Percentiles rank a stretch among this genome's conserved stretches.
Evolutionary conservation across 2,113 vertebrate genomes (phyloP).

Genomic region (Colaptes auratus): DNA sequence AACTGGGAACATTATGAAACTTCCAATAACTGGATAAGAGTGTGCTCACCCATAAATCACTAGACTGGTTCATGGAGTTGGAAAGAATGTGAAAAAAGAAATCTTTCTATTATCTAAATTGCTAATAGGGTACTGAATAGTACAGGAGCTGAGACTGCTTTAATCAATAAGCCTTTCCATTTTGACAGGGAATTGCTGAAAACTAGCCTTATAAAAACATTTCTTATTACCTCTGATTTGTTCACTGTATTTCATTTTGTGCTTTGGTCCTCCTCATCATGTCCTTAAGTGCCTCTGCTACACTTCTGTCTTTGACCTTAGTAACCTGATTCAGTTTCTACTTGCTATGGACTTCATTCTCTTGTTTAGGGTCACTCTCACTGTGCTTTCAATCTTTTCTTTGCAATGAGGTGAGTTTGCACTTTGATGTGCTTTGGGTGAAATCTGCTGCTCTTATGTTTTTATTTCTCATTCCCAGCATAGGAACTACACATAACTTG

Average conservation of each 20-base stretch:
- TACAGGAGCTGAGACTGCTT: not conserved
- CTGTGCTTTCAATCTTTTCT: not conserved
- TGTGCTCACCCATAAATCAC: not conserved
- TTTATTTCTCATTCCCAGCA: not conserved
- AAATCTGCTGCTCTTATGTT: not conserved
- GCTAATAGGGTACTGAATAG: not conserved
- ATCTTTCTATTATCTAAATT: not conserved
- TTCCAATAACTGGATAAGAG: not conserved
- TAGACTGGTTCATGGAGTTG: not conserved
- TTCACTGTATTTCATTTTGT: not conserved
- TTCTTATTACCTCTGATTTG: not conserved
- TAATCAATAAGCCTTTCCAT: not conserved
- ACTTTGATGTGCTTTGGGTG: not conserved
- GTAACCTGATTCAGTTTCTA: not conserved
- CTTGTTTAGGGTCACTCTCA: not conserved
- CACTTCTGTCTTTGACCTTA: not conserved
- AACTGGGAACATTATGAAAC: not conserved
- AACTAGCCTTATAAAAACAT: not conserved
- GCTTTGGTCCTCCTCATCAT: not conserved
- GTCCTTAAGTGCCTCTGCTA: not conserved
- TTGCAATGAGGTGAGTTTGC: not conserved
- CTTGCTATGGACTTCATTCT: not conserved
- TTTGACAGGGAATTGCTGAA: not conserved
- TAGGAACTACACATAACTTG: not conserved
- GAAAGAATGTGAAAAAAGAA: constrained; percentile 5